Evolutionary conservation across 1,140 invertebrate genomes (phyloP).

Genomic region (Ephestia elutella): DNA sequence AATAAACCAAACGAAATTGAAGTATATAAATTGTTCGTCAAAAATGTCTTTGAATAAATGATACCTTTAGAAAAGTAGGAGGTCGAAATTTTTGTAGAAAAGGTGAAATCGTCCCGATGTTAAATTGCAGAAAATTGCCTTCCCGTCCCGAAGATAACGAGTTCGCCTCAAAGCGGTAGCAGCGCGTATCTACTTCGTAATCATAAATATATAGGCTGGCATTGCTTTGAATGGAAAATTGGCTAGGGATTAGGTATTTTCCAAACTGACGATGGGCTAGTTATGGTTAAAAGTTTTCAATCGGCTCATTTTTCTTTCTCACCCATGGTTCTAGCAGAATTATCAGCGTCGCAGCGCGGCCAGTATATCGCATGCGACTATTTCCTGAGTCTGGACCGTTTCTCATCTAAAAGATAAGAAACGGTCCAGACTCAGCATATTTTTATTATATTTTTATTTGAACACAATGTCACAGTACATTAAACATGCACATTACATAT

Average conservation of each 20-base stretch:
- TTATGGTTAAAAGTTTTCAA: too few relatives aligned
- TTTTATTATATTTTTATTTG: too few relatives aligned
- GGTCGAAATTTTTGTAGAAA: conserved; percentile 14
- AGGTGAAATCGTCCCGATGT: conserved; percentile 20
- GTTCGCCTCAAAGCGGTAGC: conserved; percentile 19
- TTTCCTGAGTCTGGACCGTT: too few relatives aligned
- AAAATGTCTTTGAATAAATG: background rate
- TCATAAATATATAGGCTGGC: background rate
- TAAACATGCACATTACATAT: too few relatives aligned
- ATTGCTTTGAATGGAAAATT: background rate
- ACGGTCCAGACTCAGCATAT: too few relatives aligned
- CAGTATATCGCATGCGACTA: too few relatives aligned
- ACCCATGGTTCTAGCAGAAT: too few relatives aligned
- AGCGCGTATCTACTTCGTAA: background rate
- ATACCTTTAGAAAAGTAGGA: background rate
- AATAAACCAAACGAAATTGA: background rate
- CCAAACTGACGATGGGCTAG: too few relatives aligned
- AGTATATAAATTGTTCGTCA: background rate
- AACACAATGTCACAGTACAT: too few relatives aligned
- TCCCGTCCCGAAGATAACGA: conserved; percentile 28
- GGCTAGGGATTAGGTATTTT: background rate
- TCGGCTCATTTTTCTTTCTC: too few relatives aligned
- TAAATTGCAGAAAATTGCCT: conserved; percentile 43
- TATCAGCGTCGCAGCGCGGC: too few relatives aligned
- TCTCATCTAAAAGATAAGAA: too few relatives aligned